Evolutionary conservation across 2,113 vertebrate species (phyloP), one percentile per base, ranked within the genome.

Genomic region (Nettapus auritus): DNA sequence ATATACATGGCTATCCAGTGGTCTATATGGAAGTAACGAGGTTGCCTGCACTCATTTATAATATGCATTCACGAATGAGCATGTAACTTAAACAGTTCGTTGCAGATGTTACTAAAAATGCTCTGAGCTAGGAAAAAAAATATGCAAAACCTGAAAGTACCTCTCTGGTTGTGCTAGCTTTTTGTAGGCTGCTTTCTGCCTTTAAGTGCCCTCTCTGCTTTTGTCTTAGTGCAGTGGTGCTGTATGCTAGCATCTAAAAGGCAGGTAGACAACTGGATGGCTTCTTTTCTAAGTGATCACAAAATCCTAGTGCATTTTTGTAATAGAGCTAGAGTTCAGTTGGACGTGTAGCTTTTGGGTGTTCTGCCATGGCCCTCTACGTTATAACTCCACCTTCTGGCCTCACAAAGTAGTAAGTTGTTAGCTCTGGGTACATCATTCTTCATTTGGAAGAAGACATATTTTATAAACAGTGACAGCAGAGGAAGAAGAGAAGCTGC

Each of bases 361-460:
- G 38, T 70, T 74, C 64, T 82, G 22, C 9, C 42, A 31, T 48
- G 56, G 56, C 73, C 76, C 29, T 90, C 9, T 10, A 67, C 85
- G 6, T 59, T 36, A n/a, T 21, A 70, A 86, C 95, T 93, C 90
- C 73, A 88, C 29, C 83, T 93, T 85, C 93, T 96, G 91, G 89
- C 75, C 82, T 74, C 53, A 26, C 21, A 31, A 82, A 89, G 74
- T 6, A 77, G 3, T 29, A 26, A 50, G 25, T 25, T 74, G 10
- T 76, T 71, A 48, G 78, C 38, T 15, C 69, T 87, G 52, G 26
- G 17, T 86, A 2, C 42, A 19, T 38, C 11, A 2, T 50, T 60
- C 60, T 66, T 50, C 18, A 29, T 74, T 4, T 34, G 34, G 38
- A 34, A 60, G 13, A 77, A 34, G 13, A 28, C 17, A 4, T 18